Percentiles rank a stretch among this genome's conserved stretches.
phyloP scores from a whole-genome alignment of 2,797 vertebrate species.

The Peromyscus nudipes region DNA sequence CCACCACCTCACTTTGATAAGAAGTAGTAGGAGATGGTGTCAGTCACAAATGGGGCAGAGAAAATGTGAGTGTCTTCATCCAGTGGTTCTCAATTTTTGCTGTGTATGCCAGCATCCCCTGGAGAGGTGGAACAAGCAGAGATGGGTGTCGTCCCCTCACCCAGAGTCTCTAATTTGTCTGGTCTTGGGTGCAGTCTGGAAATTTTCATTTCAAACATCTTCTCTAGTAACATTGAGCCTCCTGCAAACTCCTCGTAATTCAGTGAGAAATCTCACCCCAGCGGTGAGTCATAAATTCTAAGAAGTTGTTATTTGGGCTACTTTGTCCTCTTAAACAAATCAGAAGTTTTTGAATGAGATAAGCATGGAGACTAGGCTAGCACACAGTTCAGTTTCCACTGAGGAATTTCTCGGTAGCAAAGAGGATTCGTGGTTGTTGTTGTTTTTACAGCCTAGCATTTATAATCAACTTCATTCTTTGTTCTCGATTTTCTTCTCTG shows the following conservation, averaged over 20 bases:
- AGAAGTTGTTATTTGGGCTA: background rate
- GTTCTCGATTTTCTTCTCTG: background rate
- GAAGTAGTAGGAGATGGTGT: background rate
- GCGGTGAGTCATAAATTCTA: background rate
- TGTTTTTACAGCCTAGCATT: background rate
- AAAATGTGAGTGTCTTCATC: background rate
- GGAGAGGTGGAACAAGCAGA: background rate
- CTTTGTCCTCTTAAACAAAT: constrained; percentile 13
- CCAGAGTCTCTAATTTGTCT: background rate
- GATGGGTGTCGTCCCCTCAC: rapidly evolving
- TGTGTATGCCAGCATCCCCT: background rate
- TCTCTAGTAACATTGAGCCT: background rate
- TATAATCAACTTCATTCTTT: background rate
- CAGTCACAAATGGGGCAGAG: background rate
- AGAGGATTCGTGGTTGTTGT: background rate
- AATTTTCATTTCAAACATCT: background rate
- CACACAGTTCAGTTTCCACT: background rate
- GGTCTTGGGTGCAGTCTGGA: background rate
- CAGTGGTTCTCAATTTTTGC: background rate
- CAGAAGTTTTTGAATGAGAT: background rate
- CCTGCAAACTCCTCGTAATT: background rate
- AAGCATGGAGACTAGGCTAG: background rate
- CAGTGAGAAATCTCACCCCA: background rate
- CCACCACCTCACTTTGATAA: background rate
- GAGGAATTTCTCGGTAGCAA: background rate